These are phyloP conservation scores for Nasonovia ribisnigri DNA, from an alignment of 2,888 invertebrate species.

Conservation along the genomic window DNA sequence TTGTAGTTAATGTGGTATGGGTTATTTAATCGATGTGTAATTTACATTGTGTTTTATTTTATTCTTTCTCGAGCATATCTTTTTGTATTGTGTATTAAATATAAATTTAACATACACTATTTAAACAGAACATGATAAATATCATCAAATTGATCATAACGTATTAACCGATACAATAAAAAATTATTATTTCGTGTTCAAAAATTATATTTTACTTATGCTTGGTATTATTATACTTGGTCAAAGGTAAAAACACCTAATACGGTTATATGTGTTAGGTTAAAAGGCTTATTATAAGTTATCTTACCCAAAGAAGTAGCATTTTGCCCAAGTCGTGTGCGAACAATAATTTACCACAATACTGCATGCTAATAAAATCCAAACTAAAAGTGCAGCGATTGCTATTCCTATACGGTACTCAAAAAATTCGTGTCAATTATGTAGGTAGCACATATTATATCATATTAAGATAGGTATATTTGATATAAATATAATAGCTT, in stretches of 20 bases:
- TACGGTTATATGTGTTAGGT: not conserved
- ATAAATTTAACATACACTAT: not conserved
- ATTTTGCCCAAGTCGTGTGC: slow-evolving; percentile 54
- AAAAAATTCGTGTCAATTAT: not conserved
- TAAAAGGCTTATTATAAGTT: not conserved
- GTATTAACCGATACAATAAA: not conserved
- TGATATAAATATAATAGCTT: not conserved
- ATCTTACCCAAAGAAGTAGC: slow-evolving; percentile 61
- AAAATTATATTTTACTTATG: not conserved
- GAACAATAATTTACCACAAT: slow-evolving; percentile 61
- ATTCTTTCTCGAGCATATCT: not conserved
- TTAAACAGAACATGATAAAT: not conserved
- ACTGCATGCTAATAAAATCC: slow-evolving; percentile 60
- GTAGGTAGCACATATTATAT: not conserved
- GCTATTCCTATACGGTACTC: slow-evolving; percentile 46
- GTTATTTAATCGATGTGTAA: slow-evolving; percentile 5
- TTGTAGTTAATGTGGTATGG: not conserved
- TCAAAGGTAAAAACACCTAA: not conserved
- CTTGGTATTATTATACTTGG: too few relatives aligned
- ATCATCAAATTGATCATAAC: not conserved
- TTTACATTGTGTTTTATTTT: not conserved
- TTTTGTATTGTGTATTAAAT: not conserved
- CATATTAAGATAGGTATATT: not conserved
- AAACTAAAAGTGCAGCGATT: slow-evolving; percentile 41
- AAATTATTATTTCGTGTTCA: not conserved